A percentile compares a stretch with the other conserved stretches of the same genome.
phyloP scores from a whole-genome alignment of 2,888 invertebrate species.

The Agrochola macilenta region DNA sequence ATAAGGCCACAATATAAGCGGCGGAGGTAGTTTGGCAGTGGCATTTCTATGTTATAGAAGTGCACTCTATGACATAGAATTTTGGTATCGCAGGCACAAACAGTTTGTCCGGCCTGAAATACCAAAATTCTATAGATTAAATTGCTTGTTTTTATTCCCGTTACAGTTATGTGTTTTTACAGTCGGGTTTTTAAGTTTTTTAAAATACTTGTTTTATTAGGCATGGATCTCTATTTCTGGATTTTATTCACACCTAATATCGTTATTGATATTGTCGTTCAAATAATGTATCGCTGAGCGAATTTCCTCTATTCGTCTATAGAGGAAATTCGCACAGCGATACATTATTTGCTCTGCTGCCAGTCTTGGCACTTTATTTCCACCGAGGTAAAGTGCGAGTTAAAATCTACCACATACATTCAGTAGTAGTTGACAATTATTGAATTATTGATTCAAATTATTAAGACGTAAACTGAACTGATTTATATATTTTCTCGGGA shows the following conservation, averaged over 20 bases:
- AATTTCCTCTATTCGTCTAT: background rate
- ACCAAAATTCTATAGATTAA: no score
- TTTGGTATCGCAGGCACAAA: no score
- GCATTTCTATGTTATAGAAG: background rate
- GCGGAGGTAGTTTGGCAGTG: background rate
- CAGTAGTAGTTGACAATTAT: background rate
- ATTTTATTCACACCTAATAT: background rate
- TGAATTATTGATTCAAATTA: no score
- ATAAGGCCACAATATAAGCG: background rate
- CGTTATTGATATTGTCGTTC: background rate
- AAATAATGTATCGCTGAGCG: background rate
- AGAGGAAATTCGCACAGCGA: no score
- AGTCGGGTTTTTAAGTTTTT: no score
- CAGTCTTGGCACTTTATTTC: background rate
- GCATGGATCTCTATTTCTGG: background rate
- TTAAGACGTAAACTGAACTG: background rate
- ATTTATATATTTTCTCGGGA: constrained; percentile 1
- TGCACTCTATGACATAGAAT: no score
- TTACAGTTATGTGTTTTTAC: no score
- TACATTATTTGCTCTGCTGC: background rate
- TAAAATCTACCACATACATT: background rate
- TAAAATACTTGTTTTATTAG: no score
- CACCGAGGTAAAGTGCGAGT: background rate
- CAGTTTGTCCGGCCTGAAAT: no score
- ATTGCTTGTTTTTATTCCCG: no score